A percentile compares a stretch with the other conserved stretches of the same genome.
These are phyloP conservation scores for Hipposideros larvatus DNA, from an alignment of 2,797 vertebrate species.

Conservation along the genomic window DNA sequence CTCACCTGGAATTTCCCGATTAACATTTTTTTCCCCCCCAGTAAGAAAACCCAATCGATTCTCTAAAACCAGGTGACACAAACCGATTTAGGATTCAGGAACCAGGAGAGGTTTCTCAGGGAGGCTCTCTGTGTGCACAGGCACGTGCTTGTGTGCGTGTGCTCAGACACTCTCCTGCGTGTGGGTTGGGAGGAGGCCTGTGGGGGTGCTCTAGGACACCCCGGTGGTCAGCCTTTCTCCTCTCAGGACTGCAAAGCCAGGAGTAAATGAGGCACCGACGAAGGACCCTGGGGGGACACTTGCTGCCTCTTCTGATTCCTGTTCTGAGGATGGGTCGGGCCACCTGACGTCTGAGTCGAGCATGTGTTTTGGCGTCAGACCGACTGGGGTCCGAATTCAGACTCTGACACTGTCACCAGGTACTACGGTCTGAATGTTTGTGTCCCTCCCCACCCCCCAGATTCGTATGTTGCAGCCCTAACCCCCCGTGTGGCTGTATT, in stretches of 20 bases:
- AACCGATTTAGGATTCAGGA: background rate
- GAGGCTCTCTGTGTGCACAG: rapidly evolving
- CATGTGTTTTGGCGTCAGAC: background rate
- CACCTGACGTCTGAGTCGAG: too few species aligned
- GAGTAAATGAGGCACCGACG: background rate
- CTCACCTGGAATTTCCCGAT: background rate
- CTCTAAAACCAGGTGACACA: too few species aligned
- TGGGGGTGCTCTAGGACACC: background rate
- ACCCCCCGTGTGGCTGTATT: background rate
- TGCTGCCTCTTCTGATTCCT: too few species aligned
- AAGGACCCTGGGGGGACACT: background rate
- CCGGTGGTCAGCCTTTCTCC: too few species aligned
- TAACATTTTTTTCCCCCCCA: background rate
- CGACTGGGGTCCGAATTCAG: background rate
- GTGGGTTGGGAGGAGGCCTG: background rate
- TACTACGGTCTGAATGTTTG: too few species aligned
- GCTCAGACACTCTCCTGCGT: too few species aligned
- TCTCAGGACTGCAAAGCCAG: background rate
- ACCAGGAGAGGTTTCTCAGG: rapidly evolving
- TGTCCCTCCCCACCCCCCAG: too few species aligned
- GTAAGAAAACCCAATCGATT: background rate
- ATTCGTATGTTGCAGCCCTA: too few species aligned
- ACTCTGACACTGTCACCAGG: background rate
- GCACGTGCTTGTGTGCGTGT: too few species aligned
- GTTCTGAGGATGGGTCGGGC: background rate